Conservation (phyloP, 2,797 vertebrate genomes). For the Octomys mimax region DNA sequence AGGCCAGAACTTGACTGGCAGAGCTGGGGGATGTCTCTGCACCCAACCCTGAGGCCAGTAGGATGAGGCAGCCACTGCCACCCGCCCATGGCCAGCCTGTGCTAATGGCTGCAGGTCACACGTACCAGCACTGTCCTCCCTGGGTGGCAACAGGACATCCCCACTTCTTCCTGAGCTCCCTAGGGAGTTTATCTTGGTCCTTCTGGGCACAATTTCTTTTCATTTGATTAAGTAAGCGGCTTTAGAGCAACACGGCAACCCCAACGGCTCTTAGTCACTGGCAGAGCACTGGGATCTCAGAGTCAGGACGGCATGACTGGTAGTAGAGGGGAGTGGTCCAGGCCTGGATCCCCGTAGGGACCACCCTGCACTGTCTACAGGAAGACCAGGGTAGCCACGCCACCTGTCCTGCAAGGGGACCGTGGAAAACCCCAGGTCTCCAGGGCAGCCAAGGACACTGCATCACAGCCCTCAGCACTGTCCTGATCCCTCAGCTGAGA, state of each 20-base stretch:
- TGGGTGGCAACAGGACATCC: not conserved
- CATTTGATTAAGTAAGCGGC: not conserved
- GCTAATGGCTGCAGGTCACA: not conserved
- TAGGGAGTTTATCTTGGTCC: not conserved
- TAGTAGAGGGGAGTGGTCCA: rapidly evolving
- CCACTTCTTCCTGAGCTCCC: not conserved
- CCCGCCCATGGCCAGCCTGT: not conserved
- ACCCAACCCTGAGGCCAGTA: not conserved
- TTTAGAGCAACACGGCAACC: not conserved
- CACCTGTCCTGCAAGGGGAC: not conserved
- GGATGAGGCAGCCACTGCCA: not conserved
- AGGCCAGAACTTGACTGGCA: not conserved
- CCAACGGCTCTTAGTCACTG: not conserved
- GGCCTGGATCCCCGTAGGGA: not conserved
- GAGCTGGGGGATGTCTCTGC: not conserved
- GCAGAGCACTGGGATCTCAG: not conserved
- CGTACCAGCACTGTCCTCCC: not conserved
- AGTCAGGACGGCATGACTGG: rapidly evolving
- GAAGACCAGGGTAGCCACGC: not conserved
- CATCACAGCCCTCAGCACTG: not conserved
- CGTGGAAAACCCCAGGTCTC: not conserved
- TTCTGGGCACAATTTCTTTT: not conserved
- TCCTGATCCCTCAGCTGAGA: not conserved
- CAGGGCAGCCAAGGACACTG: not conserved
- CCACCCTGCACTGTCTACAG: not conserved